Base-by-base conservation (phyloP, 1,140 invertebrate species). In the Orius insidiosus region DNA sequence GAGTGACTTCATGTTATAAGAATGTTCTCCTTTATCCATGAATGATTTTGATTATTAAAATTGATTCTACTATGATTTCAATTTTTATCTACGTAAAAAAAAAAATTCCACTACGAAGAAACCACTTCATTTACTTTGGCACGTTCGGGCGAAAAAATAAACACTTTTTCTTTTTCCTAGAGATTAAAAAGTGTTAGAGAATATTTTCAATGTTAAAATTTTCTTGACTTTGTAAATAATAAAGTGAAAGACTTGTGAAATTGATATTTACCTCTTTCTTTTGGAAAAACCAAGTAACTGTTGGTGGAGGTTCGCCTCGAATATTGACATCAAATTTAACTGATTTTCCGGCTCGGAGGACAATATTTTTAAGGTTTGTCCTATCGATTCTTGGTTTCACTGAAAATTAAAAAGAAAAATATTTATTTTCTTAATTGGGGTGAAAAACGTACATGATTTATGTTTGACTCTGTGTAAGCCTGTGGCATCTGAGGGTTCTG, bases 381-480 rank as follows among this genome's bases (percentile, higher is more conserved):
- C 89, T 75, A 60, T 95, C 89, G 60, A 98, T 95, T 60, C 86
- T 83, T n/a, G 92, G 92, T 67, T 94, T 93, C 61, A 94, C 85
- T 88, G 57, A 45, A 68, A 65, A 46, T 36, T 50, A 56, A 53
- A 57, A 19, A 57, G 48, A 41, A n/a, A n/a, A n/a, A n/a, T 16
- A 24, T 41, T 14, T 19, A 16, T 5, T 15, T 6, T 18, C n/a
- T n/a, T n/a, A n/a, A n/a, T n/a, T n/a, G n/a, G n/a, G 42, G 15
- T 44, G 14, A 41, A 24, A 16, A 32, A 57, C 80, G 82, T 67
- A 89, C 85, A 66, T 55, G 82, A 70, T 66, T 85, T 84, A 58
- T 88, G 80, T 63, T 90, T 92, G 53, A 87, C 87, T 38, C 85
- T 79, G 54, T 92, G 87, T 66, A 81, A 76, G 58, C 84, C 81